phyloP scores from a whole-genome alignment of 2,113 vertebrate species.

The Syrrhaptes paradoxus region DNA sequence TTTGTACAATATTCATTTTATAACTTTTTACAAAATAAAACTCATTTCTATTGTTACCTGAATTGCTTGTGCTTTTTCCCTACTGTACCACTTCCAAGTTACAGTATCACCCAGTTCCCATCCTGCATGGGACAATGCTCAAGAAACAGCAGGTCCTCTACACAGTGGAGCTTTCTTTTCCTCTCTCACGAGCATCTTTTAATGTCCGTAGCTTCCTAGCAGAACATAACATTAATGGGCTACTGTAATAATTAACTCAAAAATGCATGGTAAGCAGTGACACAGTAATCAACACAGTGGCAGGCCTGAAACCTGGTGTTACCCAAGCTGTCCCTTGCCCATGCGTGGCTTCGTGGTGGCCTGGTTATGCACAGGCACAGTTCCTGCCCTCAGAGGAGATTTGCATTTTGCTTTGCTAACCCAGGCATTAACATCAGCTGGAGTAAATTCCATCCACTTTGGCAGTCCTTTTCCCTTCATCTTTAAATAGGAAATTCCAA shows the following conservation, averaged over 20 bases:
- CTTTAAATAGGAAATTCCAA: neutral
- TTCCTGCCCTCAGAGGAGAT: neutral
- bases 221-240: neutral
- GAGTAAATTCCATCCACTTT: neutral
- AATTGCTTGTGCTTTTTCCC: neutral
- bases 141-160: neutral
- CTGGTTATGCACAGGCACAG: neutral
- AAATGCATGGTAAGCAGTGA: neutral
- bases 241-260: neutral
- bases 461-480: neutral
- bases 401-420: neutral
- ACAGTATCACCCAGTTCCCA: neutral
- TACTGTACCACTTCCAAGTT: neutral
- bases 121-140: neutral
- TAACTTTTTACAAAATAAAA: constrained; percentile 99
- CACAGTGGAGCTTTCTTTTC: neutral
- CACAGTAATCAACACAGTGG: neutral
- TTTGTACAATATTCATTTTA: constrained; percentile 99
- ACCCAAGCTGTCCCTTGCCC: neutral
- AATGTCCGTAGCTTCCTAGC: neutral
- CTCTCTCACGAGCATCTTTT: neutral
- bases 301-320: neutral
- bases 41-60: constrained; percentile 88
- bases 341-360: rapidly evolving
- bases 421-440: neutral